phyloP scores from a whole-genome alignment of 2,113 vertebrate genomes.

The Dasyurus viverrinus region DNA sequence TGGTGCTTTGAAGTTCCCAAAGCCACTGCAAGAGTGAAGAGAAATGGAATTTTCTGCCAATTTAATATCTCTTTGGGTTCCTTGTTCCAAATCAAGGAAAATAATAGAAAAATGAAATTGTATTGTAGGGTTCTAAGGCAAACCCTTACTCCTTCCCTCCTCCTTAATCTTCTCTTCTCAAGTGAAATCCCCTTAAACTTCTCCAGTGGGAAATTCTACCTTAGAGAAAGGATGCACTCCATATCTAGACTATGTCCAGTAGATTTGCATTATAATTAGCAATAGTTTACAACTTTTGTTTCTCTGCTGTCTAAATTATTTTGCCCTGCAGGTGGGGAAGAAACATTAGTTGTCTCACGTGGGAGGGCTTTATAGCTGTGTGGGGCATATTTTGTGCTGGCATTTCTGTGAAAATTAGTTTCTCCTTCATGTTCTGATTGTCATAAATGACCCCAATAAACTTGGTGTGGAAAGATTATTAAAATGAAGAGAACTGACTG shows the following conservation, averaged over 20 bases:
- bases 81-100: background rate
- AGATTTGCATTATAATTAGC: background rate
- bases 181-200: background rate
- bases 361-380: background rate
- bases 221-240: background rate
- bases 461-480: background rate
- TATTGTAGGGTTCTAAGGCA: background rate
- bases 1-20: background rate
- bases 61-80: background rate
- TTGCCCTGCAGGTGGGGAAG: background rate
- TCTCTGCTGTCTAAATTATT: background rate
- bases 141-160: background rate
- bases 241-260: background rate
- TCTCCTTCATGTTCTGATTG: background rate
- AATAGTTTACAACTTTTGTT: background rate
- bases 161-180: background rate
- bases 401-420: background rate
- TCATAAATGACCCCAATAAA: background rate
- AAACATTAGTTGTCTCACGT: background rate
- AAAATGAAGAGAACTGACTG: background rate
- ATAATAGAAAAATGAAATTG: background rate
- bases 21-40: background rate
- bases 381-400: background rate
- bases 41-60: background rate
- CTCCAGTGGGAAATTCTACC: background rate